Percentiles rank a stretch among this genome's conserved stretches.
Conservation (phyloP, 2,797 vertebrate genomes). For the Anguilla megastoma region DNA sequence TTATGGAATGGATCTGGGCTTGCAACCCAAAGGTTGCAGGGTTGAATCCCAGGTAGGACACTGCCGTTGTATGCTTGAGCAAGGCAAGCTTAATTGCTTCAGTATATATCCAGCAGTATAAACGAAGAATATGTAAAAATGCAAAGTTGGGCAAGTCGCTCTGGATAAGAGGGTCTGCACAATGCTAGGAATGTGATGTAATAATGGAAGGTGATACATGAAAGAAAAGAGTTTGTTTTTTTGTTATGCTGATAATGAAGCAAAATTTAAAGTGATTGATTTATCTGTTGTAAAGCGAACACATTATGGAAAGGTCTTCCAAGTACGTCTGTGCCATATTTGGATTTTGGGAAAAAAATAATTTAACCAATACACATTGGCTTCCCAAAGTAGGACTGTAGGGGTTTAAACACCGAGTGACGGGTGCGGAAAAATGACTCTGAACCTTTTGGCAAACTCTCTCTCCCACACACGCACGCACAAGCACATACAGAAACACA, state of each 20-base stretch:
- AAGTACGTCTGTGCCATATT: neutral
- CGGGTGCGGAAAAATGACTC: neutral
- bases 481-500: neutral
- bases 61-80: too few species aligned
- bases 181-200: too few species aligned
- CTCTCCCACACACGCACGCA: neutral
- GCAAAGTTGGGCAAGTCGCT: too few species aligned
- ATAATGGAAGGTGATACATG: neutral
- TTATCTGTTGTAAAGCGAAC: neutral
- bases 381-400: neutral
- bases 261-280: neutral
- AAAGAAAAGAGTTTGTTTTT: neutral
- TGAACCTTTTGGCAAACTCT: neutral
- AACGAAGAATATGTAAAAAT: too few species aligned
- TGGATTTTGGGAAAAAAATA: neutral
- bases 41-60: too few species aligned
- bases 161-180: too few species aligned
- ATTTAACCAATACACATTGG: neutral
- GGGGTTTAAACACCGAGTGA: neutral
- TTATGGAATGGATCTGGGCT: too few species aligned
- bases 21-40: too few species aligned
- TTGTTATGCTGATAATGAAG: neutral
- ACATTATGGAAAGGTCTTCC: neutral
- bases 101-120: neutral
- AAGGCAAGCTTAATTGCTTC: too few species aligned